Conservation (phyloP, 2,888 invertebrate species). For the Lasioglossum pauxillum region DNA sequence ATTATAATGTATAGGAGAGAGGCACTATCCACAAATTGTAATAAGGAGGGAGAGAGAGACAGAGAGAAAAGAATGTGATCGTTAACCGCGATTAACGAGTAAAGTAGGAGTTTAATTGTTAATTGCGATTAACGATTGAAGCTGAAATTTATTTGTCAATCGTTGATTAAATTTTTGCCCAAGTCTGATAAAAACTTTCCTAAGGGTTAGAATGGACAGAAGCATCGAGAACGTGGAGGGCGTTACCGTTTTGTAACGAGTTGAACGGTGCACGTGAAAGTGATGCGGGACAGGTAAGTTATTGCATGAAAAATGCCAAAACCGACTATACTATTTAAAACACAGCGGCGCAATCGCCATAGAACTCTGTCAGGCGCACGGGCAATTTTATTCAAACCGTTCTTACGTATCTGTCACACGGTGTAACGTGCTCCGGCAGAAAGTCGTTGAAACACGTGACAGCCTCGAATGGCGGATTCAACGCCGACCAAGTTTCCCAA, state of each 20-base stretch:
- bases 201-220: not conserved
- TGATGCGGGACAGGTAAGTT: not conserved
- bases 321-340: not conserved
- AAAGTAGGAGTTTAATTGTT: no score
- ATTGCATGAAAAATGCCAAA: not conserved
- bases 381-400: not conserved
- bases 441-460: not conserved
- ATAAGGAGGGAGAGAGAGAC: no score
- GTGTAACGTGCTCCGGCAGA: not conserved
- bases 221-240: not conserved
- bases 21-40: no score
- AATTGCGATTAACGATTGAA: no score
- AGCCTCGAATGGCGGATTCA: not conserved
- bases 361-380: not conserved
- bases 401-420: slow-evolving; percentile 9
- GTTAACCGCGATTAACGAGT: no score
- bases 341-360: not conserved
- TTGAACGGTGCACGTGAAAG: not conserved
- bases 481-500: not conserved
- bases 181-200: no score
- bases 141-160: no score
- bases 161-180: no score
- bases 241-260: not conserved
- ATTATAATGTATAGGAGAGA: no score
- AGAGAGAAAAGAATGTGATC: no score